phyloP scores from a whole-genome alignment of 2,797 vertebrate species.

The Gouania willdenowi region DNA sequence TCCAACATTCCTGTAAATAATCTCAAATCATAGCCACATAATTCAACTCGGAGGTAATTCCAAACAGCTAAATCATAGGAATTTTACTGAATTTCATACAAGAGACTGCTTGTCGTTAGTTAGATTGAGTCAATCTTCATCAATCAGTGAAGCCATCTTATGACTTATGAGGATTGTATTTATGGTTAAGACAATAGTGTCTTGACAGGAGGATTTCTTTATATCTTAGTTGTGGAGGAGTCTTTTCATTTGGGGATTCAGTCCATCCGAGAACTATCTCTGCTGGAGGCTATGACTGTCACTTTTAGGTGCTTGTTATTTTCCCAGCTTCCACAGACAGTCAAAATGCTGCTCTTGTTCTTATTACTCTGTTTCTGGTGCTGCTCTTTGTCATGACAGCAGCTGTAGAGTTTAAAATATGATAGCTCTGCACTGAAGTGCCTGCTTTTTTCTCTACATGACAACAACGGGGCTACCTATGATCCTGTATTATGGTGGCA shows the following conservation, averaged over 20 bases:
- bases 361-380: background rate
- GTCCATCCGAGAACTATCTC: background rate
- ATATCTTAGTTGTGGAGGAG: too few species aligned
- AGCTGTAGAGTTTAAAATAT: background rate
- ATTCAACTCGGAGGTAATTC: too few species aligned
- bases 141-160: too few species aligned
- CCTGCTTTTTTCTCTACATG: background rate
- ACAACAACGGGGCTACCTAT: background rate
- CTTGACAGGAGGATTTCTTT: too few species aligned
- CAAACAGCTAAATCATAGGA: too few species aligned
- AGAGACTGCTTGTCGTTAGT: too few species aligned
- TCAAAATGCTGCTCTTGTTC: background rate
- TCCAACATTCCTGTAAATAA: too few species aligned
- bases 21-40: too few species aligned
- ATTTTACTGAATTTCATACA: too few species aligned
- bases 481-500: background rate
- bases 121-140: too few species aligned
- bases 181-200: too few species aligned
- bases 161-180: too few species aligned
- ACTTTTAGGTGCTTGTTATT: background rate
- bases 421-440: background rate
- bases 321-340: background rate
- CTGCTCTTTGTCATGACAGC: background rate
- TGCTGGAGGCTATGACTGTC: background rate
- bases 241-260: background rate